Evolutionary conservation across 2,888 invertebrate species (phyloP), one percentile per base, ranked within the genome.

Genomic region (Tineola bisselliella): DNA sequence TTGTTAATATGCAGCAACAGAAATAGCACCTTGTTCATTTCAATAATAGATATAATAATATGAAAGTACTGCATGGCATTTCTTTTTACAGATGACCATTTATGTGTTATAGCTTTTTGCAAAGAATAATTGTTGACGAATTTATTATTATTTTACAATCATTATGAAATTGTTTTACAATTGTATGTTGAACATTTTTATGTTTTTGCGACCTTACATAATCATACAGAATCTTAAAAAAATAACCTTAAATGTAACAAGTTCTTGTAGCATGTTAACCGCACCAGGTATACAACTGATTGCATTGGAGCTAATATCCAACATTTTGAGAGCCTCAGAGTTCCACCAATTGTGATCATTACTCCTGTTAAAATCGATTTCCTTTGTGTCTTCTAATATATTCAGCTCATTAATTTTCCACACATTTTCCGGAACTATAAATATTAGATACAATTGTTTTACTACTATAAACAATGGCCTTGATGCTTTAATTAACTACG

Each of bases 341-440:
- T 93, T 94, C 95, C 95, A 95, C 96, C 96, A 97, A 64, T 88
- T 89, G 65, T 90, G 89, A 44, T 89, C 88, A 59, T 89, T 88
- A 5, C 80, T 75, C 65, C 81, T 83, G 62, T 88, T 77, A 67
- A 91, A 90, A 72, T 91, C 91, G 57, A 91, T 78, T 56, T 90
- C 89, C 66, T 90, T 87, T 63, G 90, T 89, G 13, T 90, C 90
- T 62, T 89, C 89, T 63, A 87, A 67, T 12, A 90, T 90, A 48
- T 48, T 38, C 63, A 90, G 77, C 65, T 92, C 90, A 71, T 93
- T 91, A 69, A 94, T 90, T 66, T 89, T 90, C 89, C 92, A 94
- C 63, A 94, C 88, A 81, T 90, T 90, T 61, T 90, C 89, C 64
- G 94, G 94, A 65, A 94, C 94, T 94, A 68, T 62, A 73, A 69